phyloP scores from a whole-genome alignment of 2,888 invertebrate genomes.

The Drosophila nigricruria region DNA sequence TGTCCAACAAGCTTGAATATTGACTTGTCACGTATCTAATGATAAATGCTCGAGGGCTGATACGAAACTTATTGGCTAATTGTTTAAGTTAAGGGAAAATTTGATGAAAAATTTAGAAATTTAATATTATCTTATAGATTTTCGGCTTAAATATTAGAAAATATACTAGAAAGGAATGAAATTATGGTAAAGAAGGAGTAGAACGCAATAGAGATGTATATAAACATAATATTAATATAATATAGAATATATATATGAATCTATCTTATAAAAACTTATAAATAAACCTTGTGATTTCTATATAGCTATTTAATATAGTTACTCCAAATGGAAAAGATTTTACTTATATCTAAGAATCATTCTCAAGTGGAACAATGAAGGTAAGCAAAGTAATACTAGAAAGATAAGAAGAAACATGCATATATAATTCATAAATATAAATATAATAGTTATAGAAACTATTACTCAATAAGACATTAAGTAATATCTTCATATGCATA shows the following conservation, averaged over 20 bases:
- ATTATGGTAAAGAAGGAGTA: too few species aligned
- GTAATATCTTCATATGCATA: not conserved
- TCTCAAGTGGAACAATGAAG: too few species aligned
- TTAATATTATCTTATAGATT: not conserved
- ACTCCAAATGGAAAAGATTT: not conserved
- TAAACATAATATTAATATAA: too few species aligned
- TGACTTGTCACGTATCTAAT: constrained; percentile 18
- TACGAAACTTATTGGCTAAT: not conserved
- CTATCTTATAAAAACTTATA: too few species aligned
- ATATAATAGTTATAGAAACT: not conserved
- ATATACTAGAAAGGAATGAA: too few species aligned
- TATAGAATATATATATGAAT: too few species aligned
- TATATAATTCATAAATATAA: not conserved
- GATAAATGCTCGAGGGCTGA: not conserved
- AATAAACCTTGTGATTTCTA: too few species aligned
- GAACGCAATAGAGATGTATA: too few species aligned
- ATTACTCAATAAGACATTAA: not conserved
- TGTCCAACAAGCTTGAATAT: constrained; percentile 9
- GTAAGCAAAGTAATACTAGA: too few species aligned
- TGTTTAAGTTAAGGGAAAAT: too few species aligned
- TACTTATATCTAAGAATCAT: not conserved
- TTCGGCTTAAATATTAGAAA: not conserved
- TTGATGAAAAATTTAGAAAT: not conserved
- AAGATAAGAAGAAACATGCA: too few species aligned
- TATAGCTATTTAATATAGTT: too few species aligned